Conservation (phyloP, 2,113 vertebrate genomes). For the Clupea harengus region DNA sequence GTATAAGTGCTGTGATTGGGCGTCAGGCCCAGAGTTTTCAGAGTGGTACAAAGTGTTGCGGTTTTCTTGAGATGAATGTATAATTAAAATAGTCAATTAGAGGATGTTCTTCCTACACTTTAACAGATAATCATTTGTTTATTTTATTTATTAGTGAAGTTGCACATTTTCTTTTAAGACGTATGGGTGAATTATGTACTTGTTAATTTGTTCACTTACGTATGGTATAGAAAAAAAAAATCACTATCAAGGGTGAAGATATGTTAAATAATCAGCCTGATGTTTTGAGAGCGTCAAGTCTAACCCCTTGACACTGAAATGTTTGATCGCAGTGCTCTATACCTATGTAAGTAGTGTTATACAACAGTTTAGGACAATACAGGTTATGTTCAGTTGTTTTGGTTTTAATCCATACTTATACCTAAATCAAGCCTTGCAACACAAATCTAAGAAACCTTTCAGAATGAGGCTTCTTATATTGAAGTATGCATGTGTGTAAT, state of each 20-base stretch:
- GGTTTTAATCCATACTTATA: not conserved
- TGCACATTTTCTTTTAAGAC: not conserved
- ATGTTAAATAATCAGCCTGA: not conserved
- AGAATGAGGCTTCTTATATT: not conserved
- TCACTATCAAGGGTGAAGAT: not conserved
- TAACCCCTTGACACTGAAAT: not conserved
- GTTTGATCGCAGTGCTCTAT: not conserved
- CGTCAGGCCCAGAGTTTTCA: not conserved
- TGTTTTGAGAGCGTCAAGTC: not conserved
- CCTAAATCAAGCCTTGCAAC: too few species aligned
- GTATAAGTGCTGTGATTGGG: not conserved
- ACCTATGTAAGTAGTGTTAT: not conserved
- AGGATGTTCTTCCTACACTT: not conserved
- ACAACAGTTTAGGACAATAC: not conserved
- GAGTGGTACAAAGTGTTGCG: not conserved
- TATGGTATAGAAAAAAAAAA: too few species aligned
- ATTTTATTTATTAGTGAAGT: not conserved
- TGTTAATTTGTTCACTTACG: not conserved
- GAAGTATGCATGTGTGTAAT: too few species aligned
- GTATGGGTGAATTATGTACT: not conserved
- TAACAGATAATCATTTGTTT: not conserved
- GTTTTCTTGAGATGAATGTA: not conserved
- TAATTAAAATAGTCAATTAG: not conserved
- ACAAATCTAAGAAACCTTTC: not conserved
- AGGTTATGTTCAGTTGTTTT: not conserved